Conservation (phyloP, 2,797 vertebrate genomes). For the Hydrophis major region DNA sequence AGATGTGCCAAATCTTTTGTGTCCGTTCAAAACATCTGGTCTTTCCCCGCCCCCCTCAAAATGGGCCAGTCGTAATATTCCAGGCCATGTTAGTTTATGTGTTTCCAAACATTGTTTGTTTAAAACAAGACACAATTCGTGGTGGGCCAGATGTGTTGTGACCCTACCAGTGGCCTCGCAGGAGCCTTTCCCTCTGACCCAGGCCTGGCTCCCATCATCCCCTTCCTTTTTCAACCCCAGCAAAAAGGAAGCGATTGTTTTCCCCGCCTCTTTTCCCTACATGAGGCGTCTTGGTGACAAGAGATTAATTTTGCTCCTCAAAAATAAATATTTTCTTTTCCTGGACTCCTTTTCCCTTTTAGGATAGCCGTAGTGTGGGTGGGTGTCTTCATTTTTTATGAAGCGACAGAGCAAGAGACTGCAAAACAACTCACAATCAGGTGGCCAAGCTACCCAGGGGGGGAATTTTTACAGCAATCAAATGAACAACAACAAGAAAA, state of each 20-base stretch:
- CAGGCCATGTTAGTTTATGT: background rate
- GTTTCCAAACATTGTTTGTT: background rate
- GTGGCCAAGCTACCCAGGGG: constrained; percentile 59
- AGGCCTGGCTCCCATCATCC: background rate
- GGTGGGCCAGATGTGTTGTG: background rate
- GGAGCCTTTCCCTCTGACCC: background rate
- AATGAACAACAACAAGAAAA: constrained; percentile 55
- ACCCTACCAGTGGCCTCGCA: background rate
- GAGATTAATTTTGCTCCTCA: background rate
- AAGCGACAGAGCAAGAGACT: constrained; percentile 54
- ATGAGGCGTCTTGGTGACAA: background rate
- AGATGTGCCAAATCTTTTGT: background rate
- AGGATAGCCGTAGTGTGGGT: background rate
- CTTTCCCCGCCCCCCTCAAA: background rate
- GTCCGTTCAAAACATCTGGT: background rate
- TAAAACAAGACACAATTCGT: background rate
- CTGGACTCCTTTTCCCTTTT: constrained; percentile 5
- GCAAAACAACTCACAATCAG: constrained; percentile 58
- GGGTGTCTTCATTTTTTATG: constrained; percentile 14
- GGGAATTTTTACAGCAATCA: constrained; percentile 68
- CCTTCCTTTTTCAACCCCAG: background rate
- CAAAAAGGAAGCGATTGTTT: background rate
- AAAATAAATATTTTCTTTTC: constrained; percentile 27
- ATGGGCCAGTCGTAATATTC: background rate
- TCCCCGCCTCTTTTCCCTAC: no score